Percentiles rank a stretch among this genome's conserved stretches.
These are phyloP conservation scores for Stenchaetothrips biformis DNA, from an alignment of 2,888 invertebrate genomes.

Conservation along the genomic window DNA sequence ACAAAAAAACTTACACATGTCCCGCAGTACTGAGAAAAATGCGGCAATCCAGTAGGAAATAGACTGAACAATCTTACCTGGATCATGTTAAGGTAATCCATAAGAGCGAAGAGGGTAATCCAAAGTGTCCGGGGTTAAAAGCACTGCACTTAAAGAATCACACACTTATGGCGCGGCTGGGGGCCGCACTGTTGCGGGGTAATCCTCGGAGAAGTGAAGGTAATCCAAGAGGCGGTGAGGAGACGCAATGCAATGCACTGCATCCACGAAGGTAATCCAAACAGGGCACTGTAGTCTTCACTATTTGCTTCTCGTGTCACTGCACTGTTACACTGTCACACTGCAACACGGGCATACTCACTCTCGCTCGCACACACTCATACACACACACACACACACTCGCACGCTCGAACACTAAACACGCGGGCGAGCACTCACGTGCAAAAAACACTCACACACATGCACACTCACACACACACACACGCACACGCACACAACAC, in stretches of 20 bases:
- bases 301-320: too few species aligned
- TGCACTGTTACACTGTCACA: not conserved
- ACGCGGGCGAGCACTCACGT: not conserved
- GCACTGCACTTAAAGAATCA: not conserved
- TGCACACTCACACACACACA: not conserved
- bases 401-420: not conserved
- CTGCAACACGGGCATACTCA: not conserved
- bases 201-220: not conserved
- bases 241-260: not conserved
- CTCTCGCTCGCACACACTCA: not conserved
- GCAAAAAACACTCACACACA: not conserved
- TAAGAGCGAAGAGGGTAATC: not conserved
- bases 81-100: not conserved
- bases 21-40: too few species aligned
- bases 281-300: not conserved
- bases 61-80: not conserved
- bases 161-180: not conserved
- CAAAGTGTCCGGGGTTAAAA: not conserved
- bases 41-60: too few species aligned
- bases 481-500: conserved; percentile 5
- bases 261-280: not conserved
- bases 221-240: not conserved
- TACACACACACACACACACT: not conserved
- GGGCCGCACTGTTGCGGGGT: not conserved
- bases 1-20: not conserved